Evolutionary conservation across 1,140 invertebrate species (phyloP).

Genomic region (Leptinotarsa defecta): DNA sequence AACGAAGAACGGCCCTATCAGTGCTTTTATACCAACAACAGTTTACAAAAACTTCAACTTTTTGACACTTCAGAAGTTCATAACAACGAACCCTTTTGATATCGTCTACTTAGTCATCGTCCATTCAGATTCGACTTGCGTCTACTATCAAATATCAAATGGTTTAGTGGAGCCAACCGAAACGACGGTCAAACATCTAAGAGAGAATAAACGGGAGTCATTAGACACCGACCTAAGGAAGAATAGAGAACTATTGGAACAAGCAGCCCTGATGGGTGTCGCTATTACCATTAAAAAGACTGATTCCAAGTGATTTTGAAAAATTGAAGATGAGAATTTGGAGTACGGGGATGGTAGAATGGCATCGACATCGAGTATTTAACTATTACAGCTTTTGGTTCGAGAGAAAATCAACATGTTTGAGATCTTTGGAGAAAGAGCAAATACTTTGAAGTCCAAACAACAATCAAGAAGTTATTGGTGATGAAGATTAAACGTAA

Average conservation of each 20-base stretch:
- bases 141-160: constrained; percentile 47
- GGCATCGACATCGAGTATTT: no score
- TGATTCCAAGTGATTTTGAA: neutral
- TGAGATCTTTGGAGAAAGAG: no score
- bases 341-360: no score
- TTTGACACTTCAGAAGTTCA: constrained; percentile 37
- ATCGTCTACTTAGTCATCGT: constrained; percentile 44
- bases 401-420: no score
- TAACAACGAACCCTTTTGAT: constrained; percentile 17
- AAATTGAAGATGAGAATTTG: no score
- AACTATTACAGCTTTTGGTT: no score
- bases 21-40: constrained; percentile 42
- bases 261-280: constrained; percentile 36
- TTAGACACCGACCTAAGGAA: constrained; percentile 43
- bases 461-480: no score
- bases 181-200: constrained; percentile 37
- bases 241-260: constrained; percentile 36
- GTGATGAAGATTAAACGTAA: no score
- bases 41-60: constrained; percentile 41
- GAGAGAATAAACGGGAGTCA: constrained; percentile 39
- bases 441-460: no score
- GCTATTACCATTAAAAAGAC: neutral
- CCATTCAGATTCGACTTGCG: constrained; percentile 48
- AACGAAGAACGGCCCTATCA: constrained; percentile 27
- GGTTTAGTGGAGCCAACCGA: constrained; percentile 39